phyloP scores from a whole-genome alignment of 1,140 invertebrate species.

The Solenopsis invicta region DNA sequence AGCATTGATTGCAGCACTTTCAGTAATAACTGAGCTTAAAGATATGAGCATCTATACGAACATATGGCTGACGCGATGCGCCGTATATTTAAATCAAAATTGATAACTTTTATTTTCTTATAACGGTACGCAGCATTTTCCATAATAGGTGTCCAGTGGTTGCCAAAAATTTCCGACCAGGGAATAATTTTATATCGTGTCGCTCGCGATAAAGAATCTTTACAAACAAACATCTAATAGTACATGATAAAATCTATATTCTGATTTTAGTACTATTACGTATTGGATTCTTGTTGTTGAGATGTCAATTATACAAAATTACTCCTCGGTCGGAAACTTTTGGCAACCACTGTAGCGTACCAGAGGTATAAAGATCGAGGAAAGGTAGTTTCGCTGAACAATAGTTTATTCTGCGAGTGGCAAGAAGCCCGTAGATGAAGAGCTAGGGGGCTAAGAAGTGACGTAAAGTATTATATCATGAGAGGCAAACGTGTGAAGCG shows the following conservation, averaged over 20 bases:
- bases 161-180: too few relatives aligned
- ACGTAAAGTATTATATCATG: not conserved
- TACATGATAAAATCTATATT: too few relatives aligned
- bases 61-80: not conserved
- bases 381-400: not conserved
- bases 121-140: slow-evolving; percentile 2
- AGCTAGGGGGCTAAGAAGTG: not conserved
- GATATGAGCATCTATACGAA: slow-evolving; percentile 6
- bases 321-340: too few relatives aligned
- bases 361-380: not conserved
- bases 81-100: slow-evolving; percentile 34
- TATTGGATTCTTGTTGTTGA: too few relatives aligned
- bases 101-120: slow-evolving; percentile 19
- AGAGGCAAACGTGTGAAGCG: not conserved
- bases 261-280: too few relatives aligned
- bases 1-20: slow-evolving; percentile 47
- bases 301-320: too few relatives aligned
- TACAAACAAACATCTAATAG: too few relatives aligned
- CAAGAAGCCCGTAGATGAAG: not conserved
- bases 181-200: too few relatives aligned
- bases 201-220: too few relatives aligned
- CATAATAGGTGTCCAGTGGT: too few relatives aligned
- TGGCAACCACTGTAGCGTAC: not conserved
- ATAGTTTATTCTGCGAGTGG: not conserved
- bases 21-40: slow-evolving; percentile 53